Evolutionary conservation across 2,113 vertebrate genomes (phyloP), one percentile per base, ranked within the genome.

Genomic region (Rhagologus leucostigma): DNA sequence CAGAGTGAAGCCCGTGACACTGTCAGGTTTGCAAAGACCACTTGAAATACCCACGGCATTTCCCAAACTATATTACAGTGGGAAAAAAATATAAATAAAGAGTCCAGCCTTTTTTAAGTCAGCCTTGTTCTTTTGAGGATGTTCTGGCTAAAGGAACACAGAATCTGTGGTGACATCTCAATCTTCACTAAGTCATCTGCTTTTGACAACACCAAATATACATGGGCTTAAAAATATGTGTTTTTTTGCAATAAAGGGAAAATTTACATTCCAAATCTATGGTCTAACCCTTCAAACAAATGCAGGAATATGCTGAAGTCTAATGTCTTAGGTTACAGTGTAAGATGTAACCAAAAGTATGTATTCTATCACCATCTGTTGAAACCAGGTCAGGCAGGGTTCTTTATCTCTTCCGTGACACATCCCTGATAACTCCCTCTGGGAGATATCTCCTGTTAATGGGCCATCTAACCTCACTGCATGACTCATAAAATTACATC

Each of bases 151-250:
- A 52, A 78, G 5, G 19, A n/a, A 53, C 7, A 17, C 5, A 50
- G 27, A 84, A 56, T 32, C 11, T 29, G 10, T 41, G 17, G 17
- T 55, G 32, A 32, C 0, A 2, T 55, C 19, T 90, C 39, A 67
- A 7, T 75, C 27, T 46, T 64, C 29, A 35, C 21, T 75, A 63
- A 62, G 35, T 80, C 19, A n/a, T 15, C 3, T 41, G 4, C 6
- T 65, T 77, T 29, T 8, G 5, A 37, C 6, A 32, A 7, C 14
- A 70, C 9, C 14, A 77, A 76, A 69, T 5, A 27, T 27, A 47
- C 1, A 10, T 30, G 6, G 13, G 4, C 3, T 64, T 60, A 60
- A 57, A 75, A 64, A 4, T 1, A 3, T 20, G 26, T 13, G 3
- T 19, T 6, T 21, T 76, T 90, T 76, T 55, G 7, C 9, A 69